Base-by-base conservation (phyloP, 2,797 vertebrate species). In the Cottoperca gobio region DNA sequence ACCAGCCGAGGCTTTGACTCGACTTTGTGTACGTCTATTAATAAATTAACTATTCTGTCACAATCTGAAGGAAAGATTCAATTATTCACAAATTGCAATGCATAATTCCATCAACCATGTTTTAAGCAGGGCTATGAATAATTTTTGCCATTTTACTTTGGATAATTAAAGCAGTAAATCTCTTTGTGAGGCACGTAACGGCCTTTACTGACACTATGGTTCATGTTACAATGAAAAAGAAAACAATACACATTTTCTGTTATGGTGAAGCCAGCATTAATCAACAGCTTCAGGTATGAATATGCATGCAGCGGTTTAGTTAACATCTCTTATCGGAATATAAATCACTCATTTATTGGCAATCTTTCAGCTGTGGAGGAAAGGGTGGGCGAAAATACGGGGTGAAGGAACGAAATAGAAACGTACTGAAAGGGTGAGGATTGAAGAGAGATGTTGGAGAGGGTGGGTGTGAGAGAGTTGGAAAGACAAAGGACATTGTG, bases 1-100 rank as follows among this genome's bases (percentile, higher is more conserved):
- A 94, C 84, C 93, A 86, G 90, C 82, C 72, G 28, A 81, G 79
- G 83, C 92, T 94, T 94, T 93, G 92, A 94, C 94, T 94, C 89
- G 76, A 93, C 92, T 94, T 93, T 95, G 90, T 93, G 92, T 92
- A 91, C 79, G 84, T 93, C 93, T 92, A 94, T 95, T 94, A 95
- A 95, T 95, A 95, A 94, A 95, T 95, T 94, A 95, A 90, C 90
- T 92, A 92, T 95, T 95, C 92, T 93, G 93, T 95, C 93, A 94
- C 92, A 92, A 92, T 94, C 90, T 90, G 90, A 94, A 93, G 92
- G 90, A 95, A 94, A 93, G 88, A 93, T 94, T 94, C 84, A 94
- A 94, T 95, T 94, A 95, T 95, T 94, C 92, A 95, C 90, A 93
- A 90, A 94, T 91, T 92, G 89, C 86, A 72, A 93, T 92, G 90